A percentile compares a stretch with the other conserved stretches of the same genome.
These are phyloP conservation scores for Capromys pilorides DNA, from an alignment of 2,797 vertebrate genomes.

Conservation along the genomic window DNA sequence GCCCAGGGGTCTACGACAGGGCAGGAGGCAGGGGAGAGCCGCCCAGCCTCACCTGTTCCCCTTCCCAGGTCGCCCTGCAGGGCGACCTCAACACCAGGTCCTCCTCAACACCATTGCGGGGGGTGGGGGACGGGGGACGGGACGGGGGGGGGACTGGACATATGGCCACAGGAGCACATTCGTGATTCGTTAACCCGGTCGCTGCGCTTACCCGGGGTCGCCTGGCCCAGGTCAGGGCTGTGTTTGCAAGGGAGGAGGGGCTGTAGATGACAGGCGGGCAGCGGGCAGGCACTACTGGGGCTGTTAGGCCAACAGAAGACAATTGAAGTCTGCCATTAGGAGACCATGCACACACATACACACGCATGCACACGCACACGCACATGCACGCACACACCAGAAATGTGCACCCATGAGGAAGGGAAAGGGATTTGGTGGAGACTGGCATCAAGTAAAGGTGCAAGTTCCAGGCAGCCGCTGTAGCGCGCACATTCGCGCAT, in stretches of 20 bases:
- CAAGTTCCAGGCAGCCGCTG: rapidly evolving
- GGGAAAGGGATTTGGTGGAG: not conserved
- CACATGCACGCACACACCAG: no score
- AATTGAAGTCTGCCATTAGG: not conserved
- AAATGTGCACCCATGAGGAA: not conserved
- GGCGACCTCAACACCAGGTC: no score
- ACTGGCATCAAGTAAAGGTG: not conserved
- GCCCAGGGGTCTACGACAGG: not conserved
- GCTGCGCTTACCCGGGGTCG: not conserved
- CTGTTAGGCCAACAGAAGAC: not conserved
- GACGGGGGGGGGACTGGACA: not conserved
- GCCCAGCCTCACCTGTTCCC: not conserved
- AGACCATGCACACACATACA: not conserved
- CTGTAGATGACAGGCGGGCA: no score
- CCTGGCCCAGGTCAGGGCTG: not conserved
- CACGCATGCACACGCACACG: no score
- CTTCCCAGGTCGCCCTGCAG: not conserved
- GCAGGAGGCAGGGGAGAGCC: not conserved
- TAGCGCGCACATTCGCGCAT: no score
- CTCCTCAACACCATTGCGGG: rapidly evolving
- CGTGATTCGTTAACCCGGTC: not conserved
- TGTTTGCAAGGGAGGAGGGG: not conserved
- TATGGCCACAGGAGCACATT: not conserved
- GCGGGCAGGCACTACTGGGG: not conserved
- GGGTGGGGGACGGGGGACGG: no score